Percentiles rank a stretch among this genome's conserved stretches.
phyloP scores from a whole-genome alignment of 2,797 vertebrate genomes.

The Thamnophis elegans region DNA sequence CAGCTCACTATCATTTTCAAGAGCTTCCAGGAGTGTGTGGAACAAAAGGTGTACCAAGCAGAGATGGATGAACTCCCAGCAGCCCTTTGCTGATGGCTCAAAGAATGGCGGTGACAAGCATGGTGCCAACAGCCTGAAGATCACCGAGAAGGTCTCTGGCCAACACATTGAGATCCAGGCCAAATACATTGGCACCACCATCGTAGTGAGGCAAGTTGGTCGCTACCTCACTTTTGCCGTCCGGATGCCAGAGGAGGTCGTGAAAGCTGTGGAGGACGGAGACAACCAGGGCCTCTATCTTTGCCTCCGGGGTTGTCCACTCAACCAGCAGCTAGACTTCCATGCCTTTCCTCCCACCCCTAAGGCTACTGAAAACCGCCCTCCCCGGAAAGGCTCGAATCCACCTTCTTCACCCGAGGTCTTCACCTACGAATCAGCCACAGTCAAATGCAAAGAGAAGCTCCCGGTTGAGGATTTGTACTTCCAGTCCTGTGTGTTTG shows the following conservation, averaged over 20 bases:
- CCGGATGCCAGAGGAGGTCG: conserved; percentile 95
- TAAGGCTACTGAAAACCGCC: conserved; percentile 66
- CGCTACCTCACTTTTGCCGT: conserved; percentile 94
- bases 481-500: conserved; percentile 96
- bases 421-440: conserved; percentile 86
- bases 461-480: conserved; percentile 96
- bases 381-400: conserved; percentile 52
- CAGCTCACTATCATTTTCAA: conserved; percentile 99
- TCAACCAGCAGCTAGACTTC: conserved; percentile 91
- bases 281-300: conserved; percentile 93
- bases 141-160: conserved; percentile 90
- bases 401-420: conserved; percentile 55
- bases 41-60: conserved; percentile 96
- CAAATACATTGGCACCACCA: conserved; percentile 94
- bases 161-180: conserved; percentile 97
- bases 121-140: conserved; percentile 88
- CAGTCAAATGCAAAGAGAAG: conserved; percentile 89
- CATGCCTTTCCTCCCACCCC: conserved; percentile 70
- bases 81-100: conserved; percentile 91
- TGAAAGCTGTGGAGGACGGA: conserved; percentile 87
- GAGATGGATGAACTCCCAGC: conserved; percentile 93
- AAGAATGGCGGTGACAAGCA: conserved; percentile 91
- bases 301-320: conserved; percentile 90
- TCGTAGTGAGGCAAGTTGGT: conserved; percentile 94
- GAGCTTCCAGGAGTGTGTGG: conserved; percentile 95